Conservation (phyloP, 2,113 vertebrate genomes). For the Lampris incognitus region DNA sequence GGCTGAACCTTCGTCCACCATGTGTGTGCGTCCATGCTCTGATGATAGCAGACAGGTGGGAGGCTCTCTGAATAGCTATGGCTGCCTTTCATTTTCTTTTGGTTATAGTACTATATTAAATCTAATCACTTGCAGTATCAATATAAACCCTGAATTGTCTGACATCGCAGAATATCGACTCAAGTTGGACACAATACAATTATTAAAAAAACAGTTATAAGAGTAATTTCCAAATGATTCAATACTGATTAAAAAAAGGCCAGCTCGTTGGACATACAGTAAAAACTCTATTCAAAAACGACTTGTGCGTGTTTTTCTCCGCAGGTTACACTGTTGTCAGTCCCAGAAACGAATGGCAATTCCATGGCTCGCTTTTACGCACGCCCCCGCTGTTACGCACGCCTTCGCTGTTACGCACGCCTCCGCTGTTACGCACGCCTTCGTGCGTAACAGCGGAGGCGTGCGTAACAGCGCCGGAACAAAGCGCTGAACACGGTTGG, state of each 20-base stretch:
- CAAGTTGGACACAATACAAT: constrained; percentile 16
- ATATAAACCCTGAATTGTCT: not conserved
- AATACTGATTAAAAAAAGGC: constrained; percentile 48
- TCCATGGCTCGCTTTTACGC: no score
- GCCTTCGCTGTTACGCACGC: no score
- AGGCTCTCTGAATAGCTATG: no score
- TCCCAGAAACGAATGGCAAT: no score
- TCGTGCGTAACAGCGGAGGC: no score
- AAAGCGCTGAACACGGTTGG: no score
- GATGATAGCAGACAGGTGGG: no score
- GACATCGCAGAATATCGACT: not conserved
- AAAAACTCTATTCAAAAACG: not conserved
- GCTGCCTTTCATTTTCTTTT: not conserved
- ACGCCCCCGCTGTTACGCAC: no score
- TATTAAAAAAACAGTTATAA: constrained; percentile 2
- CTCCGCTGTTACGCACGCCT: no score
- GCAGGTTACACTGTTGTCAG: not conserved
- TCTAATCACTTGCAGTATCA: not conserved
- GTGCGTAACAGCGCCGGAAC: no score
- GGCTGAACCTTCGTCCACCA: no score
- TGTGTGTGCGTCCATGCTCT: no score
- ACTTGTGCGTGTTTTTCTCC: constrained; percentile 35
- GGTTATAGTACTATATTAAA: not conserved
- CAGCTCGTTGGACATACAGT: constrained; percentile 22
- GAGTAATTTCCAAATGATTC: constrained; percentile 10